phyloP scores from a whole-genome alignment of 2,113 vertebrate genomes.

The Hippotragus niger region DNA sequence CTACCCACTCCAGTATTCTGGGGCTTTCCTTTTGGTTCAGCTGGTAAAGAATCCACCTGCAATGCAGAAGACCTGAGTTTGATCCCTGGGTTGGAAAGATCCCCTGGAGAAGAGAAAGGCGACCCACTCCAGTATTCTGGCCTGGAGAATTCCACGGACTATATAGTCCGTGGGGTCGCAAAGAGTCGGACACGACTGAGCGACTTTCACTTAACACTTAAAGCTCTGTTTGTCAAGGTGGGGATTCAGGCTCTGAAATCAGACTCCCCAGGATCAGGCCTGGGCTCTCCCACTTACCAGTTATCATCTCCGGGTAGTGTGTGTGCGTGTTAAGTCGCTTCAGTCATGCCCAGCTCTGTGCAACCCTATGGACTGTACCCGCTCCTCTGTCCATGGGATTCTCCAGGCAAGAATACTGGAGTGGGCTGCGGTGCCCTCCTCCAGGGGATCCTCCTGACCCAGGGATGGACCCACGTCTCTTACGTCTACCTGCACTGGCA shows the following conservation, averaged over 20 bases:
- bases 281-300: not conserved
- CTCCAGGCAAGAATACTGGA: not conserved
- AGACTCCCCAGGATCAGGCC: not conserved
- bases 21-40: not conserved
- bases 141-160: not conserved
- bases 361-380: not conserved
- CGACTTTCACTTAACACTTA: not conserved
- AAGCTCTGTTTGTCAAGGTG: not conserved
- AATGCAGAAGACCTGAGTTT: not conserved
- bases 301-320: not conserved
- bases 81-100: not conserved
- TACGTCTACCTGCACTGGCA: fast-evolving
- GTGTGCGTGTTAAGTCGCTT: fast-evolving
- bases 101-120: not conserved
- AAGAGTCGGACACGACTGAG: not conserved
- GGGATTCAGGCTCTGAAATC: too few species aligned
- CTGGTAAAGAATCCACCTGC: not conserved
- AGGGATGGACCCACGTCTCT: not conserved
- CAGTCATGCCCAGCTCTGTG: not conserved
- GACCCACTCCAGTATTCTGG: not conserved
- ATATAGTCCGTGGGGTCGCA: not conserved
- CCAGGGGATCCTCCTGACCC: not conserved
- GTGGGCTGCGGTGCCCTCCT: not conserved
- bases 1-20: not conserved
- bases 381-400: not conserved